These are phyloP conservation scores for Otus sunia DNA, from an alignment of 2,113 vertebrate species.

Conservation along the genomic window DNA sequence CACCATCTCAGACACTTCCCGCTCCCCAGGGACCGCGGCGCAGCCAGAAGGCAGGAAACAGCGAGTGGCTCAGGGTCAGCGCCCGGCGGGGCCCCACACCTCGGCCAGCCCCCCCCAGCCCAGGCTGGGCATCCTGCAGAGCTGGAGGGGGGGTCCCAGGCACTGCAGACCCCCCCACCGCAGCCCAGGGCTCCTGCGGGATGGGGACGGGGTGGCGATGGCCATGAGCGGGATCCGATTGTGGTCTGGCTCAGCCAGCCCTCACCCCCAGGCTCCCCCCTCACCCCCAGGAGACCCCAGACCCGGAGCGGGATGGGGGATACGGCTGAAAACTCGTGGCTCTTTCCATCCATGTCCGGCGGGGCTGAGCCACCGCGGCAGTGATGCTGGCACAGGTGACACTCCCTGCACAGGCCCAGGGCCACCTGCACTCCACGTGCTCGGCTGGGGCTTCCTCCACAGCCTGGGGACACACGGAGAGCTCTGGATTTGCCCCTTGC, in stretches of 20 bases:
- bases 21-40: not conserved
- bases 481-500: not conserved
- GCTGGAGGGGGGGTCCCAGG: not conserved
- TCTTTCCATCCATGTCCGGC: not conserved
- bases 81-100: not conserved
- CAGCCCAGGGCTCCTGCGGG: accelerated
- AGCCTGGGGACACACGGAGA: not conserved
- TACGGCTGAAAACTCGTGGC: accelerated
- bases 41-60: slow-evolving; percentile 26
- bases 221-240: accelerated
- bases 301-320: accelerated
- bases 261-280: too few species aligned
- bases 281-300: not conserved
- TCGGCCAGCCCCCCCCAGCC: not conserved
- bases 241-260: not conserved
- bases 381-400: accelerated
- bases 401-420: accelerated
- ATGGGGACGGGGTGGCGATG: not conserved
- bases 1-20: slow-evolving; percentile 1
- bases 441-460: not conserved
- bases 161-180: accelerated
- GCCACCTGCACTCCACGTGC: accelerated
- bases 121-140: not conserved
- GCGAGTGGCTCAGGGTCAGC: not conserved
- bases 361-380: not conserved